phyloP scores from a whole-genome alignment of 1,140 invertebrate genomes.

The Lordiphosa mommai region DNA sequence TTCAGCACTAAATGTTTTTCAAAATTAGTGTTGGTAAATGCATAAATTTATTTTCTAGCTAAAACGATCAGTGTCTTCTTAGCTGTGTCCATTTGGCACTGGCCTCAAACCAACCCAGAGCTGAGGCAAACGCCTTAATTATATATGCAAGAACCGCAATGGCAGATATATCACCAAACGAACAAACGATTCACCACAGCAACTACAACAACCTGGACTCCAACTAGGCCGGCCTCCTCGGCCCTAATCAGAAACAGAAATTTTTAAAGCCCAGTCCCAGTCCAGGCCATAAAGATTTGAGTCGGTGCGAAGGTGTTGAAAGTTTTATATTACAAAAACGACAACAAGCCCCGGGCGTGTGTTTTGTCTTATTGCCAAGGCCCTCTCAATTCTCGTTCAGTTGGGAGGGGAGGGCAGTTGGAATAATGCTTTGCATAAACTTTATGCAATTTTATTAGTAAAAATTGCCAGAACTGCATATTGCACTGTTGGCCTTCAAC shows the following conservation, averaged over 20 bases:
- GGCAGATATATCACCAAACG: slow-evolving; percentile 65
- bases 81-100: slow-evolving; percentile 5
- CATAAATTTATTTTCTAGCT: no score
- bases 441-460: slow-evolving; percentile 69
- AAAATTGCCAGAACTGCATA: slow-evolving; percentile 45
- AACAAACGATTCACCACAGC: slow-evolving; percentile 33
- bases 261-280: slow-evolving; percentile 29
- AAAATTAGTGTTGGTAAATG: no score
- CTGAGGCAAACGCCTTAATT: slow-evolving; percentile 50
- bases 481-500: slow-evolving; percentile 26
- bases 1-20: no score
- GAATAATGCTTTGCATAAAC: slow-evolving; percentile 61
- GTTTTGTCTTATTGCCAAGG: slow-evolving; percentile 14
- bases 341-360: slow-evolving; percentile 30
- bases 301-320: slow-evolving; percentile 65
- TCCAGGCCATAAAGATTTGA: slow-evolving; percentile 48
- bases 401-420: slow-evolving; percentile 10
- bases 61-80: background rate
- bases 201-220: slow-evolving; percentile 4
- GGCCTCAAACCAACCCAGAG: slow-evolving; percentile 8
- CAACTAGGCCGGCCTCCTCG: slow-evolving; percentile 6
- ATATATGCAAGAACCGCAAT: slow-evolving; percentile 65
- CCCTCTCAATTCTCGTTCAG: background rate
- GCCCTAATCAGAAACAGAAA: slow-evolving; percentile 62
- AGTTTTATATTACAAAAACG: slow-evolving; percentile 41